Conservation (phyloP, 2,888 invertebrate genomes). For the Brachynemurus nebulosus region DNA sequence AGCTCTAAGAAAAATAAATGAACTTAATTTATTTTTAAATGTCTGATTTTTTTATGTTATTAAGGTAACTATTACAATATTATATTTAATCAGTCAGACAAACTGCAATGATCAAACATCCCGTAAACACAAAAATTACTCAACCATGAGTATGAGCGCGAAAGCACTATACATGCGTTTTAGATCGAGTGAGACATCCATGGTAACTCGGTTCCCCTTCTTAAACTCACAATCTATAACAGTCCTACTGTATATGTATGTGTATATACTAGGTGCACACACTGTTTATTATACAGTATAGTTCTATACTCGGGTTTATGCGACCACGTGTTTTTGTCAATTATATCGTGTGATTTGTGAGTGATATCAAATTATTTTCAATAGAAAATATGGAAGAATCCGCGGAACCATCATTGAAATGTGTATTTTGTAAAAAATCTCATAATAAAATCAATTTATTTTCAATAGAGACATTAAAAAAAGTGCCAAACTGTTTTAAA, state of each 20-base stretch:
- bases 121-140: no score
- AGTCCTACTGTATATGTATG: conserved; percentile 2
- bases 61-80: neutral
- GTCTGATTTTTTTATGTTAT: conserved; percentile 5
- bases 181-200: neutral
- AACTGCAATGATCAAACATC: no score
- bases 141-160: no score
- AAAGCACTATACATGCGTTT: no score
- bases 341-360: conserved; percentile 5
- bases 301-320: neutral
- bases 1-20: neutral
- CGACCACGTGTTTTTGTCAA: conserved; percentile 1
- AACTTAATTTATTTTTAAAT: conserved; percentile 5
- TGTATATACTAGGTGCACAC: conserved; percentile 1
- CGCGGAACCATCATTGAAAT: conserved; percentile 4
- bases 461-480: conserved; percentile 3
- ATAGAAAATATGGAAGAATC: conserved; percentile 4
- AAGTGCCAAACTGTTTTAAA: no score
- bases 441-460: neutral
- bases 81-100: no score
- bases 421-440: conserved; percentile 4
- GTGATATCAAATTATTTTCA: conserved; percentile 2
- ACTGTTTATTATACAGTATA: neutral
- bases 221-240: conserved; percentile 3
- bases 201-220: neutral